Evolutionary conservation across 2,797 vertebrate species (phyloP).

Genomic region (Setipinna tenuifilis): DNA sequence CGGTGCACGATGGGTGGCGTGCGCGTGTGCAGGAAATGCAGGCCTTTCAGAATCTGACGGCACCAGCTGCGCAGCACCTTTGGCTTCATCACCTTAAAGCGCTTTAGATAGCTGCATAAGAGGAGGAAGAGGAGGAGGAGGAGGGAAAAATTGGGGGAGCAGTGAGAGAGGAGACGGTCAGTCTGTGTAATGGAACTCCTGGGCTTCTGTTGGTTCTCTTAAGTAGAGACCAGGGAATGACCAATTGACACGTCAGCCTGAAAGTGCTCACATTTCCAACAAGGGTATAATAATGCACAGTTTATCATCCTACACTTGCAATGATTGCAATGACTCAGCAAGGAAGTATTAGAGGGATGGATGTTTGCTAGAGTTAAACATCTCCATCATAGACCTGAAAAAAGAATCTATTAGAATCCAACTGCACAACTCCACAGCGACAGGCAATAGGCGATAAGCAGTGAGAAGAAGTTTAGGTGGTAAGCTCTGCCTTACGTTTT

Average conservation of each 20-base stretch:
- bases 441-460: background rate
- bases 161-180: background rate
- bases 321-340: background rate
- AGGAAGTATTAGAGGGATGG: background rate
- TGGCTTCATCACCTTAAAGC: constrained; percentile 98
- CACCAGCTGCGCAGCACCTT: constrained; percentile 97
- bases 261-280: constrained; percentile 16
- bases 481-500: constrained; percentile 83
- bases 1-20: constrained; percentile 94
- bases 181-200: constrained; percentile 10
- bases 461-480: background rate
- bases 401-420: background rate
- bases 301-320: background rate
- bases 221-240: background rate
- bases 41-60: constrained; percentile 92
- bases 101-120: constrained; percentile 86
- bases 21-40: constrained; percentile 94
- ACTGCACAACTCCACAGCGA: background rate
- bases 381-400: background rate
- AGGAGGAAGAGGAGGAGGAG: background rate
- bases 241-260: background rate
- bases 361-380: background rate
- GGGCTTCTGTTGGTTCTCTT: background rate
- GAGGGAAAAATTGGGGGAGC: background rate
- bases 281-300: background rate